Evolutionary conservation across 2,888 invertebrate genomes (phyloP), one percentile per base, ranked within the genome.

Genomic region (Drosophila mulleri): DNA sequence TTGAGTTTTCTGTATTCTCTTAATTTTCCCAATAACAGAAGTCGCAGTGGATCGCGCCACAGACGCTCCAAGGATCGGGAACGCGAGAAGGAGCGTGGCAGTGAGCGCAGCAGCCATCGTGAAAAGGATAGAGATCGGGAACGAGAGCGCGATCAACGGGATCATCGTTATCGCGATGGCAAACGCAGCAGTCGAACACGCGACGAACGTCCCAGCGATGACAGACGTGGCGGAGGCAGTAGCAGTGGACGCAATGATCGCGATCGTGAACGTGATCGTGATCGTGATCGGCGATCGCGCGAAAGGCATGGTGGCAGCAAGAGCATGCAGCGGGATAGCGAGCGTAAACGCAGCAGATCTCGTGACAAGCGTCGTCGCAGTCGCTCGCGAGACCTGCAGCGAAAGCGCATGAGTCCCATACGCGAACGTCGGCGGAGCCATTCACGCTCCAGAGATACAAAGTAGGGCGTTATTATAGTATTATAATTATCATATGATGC

Each of bases 191-290:
- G 82, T 42, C 79, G 88, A 16, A 42, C 77, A 18, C 71, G 73
- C 8, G 80, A 83, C 7, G 66, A 94, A 39, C 81, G 90, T 44
- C 91, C 92, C 41, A 81, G 90, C n/a, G 91, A 92, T 56, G 83
- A 90, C 50, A 80, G 78, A 18, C 47, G 76, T 32, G 85, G 78
- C 39, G 54, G 61, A 9, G 45, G 64, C 12, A 16, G 58, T 1
- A 62, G 64, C 16, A 61, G 62, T 68, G 78, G 6, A 3, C 48
- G 79, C 20, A 80, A 78, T 39, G 68, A 37, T 20, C 53, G 53
- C 20, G 52, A 52, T 37, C 50, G 47, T 3, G 47, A 47, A 7
- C 47, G 79, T 29, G 67, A 23, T 16, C 48, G 52, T 14, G 52
- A 52, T 20, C 52, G 66, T 18, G 85, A 85, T 3, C 77, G 78